Conservation (phyloP, 2,797 vertebrate genomes). For the Sternarchorhynchus goeldii region DNA sequence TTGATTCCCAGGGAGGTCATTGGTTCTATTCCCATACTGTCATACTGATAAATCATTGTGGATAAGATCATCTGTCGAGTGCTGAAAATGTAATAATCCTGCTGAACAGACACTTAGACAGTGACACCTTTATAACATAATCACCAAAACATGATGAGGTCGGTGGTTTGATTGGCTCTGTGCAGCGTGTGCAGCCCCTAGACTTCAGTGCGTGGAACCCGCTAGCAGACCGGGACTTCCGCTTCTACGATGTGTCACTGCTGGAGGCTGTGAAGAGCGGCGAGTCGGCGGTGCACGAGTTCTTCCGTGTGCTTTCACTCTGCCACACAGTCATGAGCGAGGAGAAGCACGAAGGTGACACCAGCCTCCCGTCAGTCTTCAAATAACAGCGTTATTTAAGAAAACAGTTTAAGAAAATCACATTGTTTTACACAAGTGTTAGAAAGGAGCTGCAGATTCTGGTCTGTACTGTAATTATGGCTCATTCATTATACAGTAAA, state of each 20-base stretch:
- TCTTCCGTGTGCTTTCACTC: constrained; percentile 90
- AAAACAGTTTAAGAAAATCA: background rate
- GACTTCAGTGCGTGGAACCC: constrained; percentile 89
- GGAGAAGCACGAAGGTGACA: constrained; percentile 84
- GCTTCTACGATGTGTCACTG: constrained; percentile 85
- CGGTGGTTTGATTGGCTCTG: background rate
- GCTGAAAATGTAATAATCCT: too few relatives aligned
- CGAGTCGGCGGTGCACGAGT: constrained; percentile 81
- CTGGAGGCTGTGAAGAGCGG: constrained; percentile 86
- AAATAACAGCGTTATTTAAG: too few relatives aligned
- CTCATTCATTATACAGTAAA: constrained; percentile 20
- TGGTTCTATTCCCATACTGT: too few relatives aligned
- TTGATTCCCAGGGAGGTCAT: too few relatives aligned
- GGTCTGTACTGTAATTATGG: constrained; percentile 22
- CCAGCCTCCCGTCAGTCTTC: too few relatives aligned
- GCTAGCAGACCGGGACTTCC: constrained; percentile 82
- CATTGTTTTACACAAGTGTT: constrained; percentile 27
- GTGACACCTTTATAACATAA: too few relatives aligned
- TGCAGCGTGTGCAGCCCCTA: constrained; percentile 76
- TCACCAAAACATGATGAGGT: background rate
- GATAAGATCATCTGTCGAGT: too few relatives aligned
- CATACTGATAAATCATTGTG: too few relatives aligned
- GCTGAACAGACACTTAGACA: too few relatives aligned
- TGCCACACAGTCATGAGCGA: constrained; percentile 96
- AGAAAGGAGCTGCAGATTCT: constrained; percentile 21